phyloP scores from a whole-genome alignment of 2,797 vertebrate species.

The Apogon talboti region DNA sequence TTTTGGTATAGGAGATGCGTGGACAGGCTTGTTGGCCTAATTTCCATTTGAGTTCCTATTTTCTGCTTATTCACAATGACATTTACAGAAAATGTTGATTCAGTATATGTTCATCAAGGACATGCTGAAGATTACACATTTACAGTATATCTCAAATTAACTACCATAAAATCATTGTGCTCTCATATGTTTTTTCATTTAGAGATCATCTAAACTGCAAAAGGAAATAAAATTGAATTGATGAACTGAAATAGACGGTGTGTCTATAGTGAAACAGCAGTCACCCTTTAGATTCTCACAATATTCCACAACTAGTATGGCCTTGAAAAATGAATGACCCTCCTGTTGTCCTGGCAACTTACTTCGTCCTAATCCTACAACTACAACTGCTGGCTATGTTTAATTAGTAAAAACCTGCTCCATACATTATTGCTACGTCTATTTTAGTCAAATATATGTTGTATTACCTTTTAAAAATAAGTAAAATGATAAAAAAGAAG shows the following conservation, averaged over 20 bases:
- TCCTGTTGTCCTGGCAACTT: constrained; percentile 57
- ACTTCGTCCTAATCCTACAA: constrained; percentile 19
- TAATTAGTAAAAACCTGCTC: constrained; percentile 26
- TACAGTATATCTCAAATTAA: constrained; percentile 1
- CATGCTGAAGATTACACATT: not conserved
- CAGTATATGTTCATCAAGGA: not conserved
- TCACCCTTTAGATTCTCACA: constrained; percentile 21
- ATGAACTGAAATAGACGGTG: not conserved
- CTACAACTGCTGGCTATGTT: not conserved
- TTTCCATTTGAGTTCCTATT: constrained; percentile 1
- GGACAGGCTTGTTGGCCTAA: not conserved
- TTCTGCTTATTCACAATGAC: constrained; percentile 1
- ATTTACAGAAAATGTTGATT: not conserved
- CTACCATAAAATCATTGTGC: not conserved
- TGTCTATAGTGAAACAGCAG: not conserved
- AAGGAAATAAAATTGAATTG: not conserved
- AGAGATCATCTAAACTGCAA: not conserved
- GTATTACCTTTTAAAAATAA: too few species aligned
- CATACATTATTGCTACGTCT: constrained; percentile 4
- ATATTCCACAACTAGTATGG: constrained; percentile 19
- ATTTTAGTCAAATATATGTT: too few species aligned
- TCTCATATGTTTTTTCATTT: not conserved
- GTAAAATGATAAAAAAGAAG: too few species aligned
- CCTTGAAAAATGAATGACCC: constrained; percentile 33
- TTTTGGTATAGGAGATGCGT: constrained; percentile 21